Conservation (phyloP, 2,113 vertebrate genomes). For the Gavia stellata region DNA sequence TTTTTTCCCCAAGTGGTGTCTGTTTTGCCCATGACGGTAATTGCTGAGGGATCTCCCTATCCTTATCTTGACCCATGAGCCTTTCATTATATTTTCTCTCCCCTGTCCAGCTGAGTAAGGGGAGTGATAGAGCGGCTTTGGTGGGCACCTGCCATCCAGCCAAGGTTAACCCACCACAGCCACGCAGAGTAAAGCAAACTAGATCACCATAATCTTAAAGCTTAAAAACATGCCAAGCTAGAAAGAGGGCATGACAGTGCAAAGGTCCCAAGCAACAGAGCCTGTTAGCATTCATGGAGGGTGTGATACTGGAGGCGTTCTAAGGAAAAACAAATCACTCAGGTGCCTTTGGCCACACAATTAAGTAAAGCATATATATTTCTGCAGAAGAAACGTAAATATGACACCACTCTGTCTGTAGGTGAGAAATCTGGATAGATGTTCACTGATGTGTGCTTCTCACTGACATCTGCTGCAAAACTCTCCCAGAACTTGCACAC, state of each 20-base stretch:
- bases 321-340: background rate
- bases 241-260: background rate
- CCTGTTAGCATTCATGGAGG: background rate
- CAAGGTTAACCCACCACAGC: too few species aligned
- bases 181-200: background rate
- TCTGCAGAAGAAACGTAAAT: background rate
- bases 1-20: too few species aligned
- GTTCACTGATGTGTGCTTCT: background rate
- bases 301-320: background rate
- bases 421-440: background rate
- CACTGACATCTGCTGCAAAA: background rate
- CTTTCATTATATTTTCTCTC: too few species aligned
- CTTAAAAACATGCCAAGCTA: background rate
- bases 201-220: background rate
- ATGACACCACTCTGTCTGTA: background rate
- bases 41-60: too few species aligned
- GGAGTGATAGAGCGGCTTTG: too few species aligned
- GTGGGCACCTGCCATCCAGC: too few species aligned
- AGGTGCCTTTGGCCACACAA: background rate
- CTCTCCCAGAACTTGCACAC: background rate
- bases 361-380: background rate
- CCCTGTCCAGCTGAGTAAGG: too few species aligned
- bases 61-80: too few species aligned
- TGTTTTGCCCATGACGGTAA: too few species aligned
- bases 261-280: background rate